A percentile compares a stretch with the other conserved stretches of the same genome.
phyloP scores from a whole-genome alignment of 2,888 invertebrate genomes.

The Nephrocerus scutellatus region DNA sequence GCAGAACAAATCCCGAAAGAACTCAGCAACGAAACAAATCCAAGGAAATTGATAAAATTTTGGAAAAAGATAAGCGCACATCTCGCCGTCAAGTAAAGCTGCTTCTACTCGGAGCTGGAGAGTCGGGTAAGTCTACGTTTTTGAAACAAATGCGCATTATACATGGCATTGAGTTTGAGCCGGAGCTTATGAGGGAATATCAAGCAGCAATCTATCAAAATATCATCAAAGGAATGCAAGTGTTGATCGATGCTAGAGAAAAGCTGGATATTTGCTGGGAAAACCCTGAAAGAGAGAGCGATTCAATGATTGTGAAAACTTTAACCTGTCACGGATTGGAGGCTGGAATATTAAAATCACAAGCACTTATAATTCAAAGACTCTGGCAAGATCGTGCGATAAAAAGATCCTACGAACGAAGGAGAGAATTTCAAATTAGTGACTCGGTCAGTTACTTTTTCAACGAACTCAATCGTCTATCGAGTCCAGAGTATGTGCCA shows the following conservation, averaged over 20 bases:
- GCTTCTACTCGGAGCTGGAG: slow-evolving; percentile 84
- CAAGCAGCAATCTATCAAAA: slow-evolving; percentile 93
- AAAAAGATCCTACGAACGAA: slow-evolving; percentile 79
- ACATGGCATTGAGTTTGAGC: slow-evolving; percentile 80
- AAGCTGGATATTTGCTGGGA: slow-evolving; percentile 91
- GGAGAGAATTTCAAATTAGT: slow-evolving; percentile 95
- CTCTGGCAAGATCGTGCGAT: slow-evolving; percentile 92
- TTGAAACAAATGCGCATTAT: slow-evolving; percentile 97
- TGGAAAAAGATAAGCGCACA: slow-evolving; percentile 78
- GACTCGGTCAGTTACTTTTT: slow-evolving; percentile 97
- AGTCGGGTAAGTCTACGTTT: slow-evolving; percentile 83
- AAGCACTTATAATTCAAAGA: slow-evolving; percentile 72
- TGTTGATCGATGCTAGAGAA: slow-evolving; percentile 90
- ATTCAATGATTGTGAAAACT: slow-evolving; percentile 70
- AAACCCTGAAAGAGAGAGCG: slow-evolving; percentile 69
- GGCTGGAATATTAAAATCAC: slow-evolving; percentile 74
- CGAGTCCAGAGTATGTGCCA: slow-evolving; percentile 80
- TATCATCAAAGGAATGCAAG: slow-evolving; percentile 79
- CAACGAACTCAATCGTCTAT: slow-evolving; percentile 83
- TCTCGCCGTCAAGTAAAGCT: slow-evolving; percentile 83
- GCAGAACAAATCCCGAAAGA: slow-evolving; percentile 80
- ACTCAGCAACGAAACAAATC: slow-evolving; percentile 77
- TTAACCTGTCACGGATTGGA: slow-evolving; percentile 58
- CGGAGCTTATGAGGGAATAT: slow-evolving; percentile 80
- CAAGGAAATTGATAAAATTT: slow-evolving; percentile 77